Evolutionary conservation across 2,888 invertebrate genomes (phyloP).

Genomic region (Cerastis leucographa): DNA sequence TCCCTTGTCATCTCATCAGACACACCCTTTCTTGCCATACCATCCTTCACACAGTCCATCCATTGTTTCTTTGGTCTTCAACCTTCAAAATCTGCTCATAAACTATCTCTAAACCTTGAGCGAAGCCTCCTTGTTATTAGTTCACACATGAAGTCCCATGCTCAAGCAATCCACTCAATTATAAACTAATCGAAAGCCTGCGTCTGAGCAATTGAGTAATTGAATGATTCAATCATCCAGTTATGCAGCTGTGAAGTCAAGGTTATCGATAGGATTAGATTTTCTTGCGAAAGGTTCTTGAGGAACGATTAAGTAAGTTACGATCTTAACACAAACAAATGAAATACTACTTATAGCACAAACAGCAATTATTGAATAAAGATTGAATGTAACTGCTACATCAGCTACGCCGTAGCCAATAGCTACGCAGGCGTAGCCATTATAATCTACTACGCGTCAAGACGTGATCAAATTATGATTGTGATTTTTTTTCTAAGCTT

Average conservation of each 20-base stretch:
- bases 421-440: conserved; percentile 5
- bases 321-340: background rate
- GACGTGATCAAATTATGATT: background rate
- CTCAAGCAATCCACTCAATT: conserved; percentile 60
- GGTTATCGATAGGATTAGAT: conserved; percentile 25
- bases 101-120: conserved; percentile 38
- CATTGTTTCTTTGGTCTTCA: background rate
- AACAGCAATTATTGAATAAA: background rate
- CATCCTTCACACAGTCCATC: too few species aligned
- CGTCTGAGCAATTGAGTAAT: conserved; percentile 46
- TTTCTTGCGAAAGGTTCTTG: conserved; percentile 11
- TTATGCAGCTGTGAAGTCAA: conserved; percentile 34
- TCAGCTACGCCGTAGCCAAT: conserved; percentile 20
- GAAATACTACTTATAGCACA: background rate
- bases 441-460: conserved; percentile 5
- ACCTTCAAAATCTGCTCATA: conserved; percentile 1
- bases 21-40: too few species aligned
- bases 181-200: conserved; percentile 58
- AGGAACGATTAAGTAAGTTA: background rate
- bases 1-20: too few species aligned
- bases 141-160: conserved; percentile 36
- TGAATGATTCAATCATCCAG: conserved; percentile 39
- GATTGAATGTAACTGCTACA: background rate
- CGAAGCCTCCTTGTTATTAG: conserved; percentile 37
- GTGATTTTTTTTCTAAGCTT: background rate